phyloP scores from a whole-genome alignment of 2,888 invertebrate genomes.

The Synanthedon myopaeformis region DNA sequence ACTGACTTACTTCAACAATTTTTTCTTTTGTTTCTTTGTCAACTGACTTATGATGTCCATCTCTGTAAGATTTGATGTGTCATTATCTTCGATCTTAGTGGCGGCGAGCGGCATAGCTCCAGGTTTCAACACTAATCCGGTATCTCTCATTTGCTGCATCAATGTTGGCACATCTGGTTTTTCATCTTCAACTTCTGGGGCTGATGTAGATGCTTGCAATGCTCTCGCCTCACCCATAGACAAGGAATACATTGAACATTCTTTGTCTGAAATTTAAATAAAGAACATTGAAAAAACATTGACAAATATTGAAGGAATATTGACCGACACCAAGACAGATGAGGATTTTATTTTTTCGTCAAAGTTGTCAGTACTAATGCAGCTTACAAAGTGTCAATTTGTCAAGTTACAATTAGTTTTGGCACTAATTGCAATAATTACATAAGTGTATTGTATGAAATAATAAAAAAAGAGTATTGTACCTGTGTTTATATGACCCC shows the following conservation, averaged over 20 bases:
- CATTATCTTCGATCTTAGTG: conserved; percentile 72
- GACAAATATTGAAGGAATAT: no score
- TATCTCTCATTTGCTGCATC: conserved; percentile 92
- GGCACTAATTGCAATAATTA: neutral
- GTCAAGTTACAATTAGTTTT: no score
- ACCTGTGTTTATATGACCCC: conserved; percentile 98
- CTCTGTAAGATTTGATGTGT: conserved; percentile 72
- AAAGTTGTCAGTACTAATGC: no score
- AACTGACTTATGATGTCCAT: conserved; percentile 85
- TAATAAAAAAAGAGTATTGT: conserved; percentile 1
- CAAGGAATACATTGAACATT: conserved; percentile 92
- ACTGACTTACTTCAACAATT: conserved; percentile 80
- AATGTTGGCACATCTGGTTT: conserved; percentile 74
- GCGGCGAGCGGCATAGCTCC: conserved; percentile 72
- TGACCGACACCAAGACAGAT: no score
- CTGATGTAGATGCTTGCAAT: conserved; percentile 75
- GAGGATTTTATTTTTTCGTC: no score
- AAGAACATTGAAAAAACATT: no score
- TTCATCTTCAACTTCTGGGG: conserved; percentile 77
- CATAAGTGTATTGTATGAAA: neutral
- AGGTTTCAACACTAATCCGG: conserved; percentile 90
- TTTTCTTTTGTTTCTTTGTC: conserved; percentile 89
- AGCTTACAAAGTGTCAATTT: no score
- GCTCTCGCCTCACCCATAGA: conserved; percentile 86
- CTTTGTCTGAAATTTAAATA: conserved; percentile 76